A percentile compares a stretch with the other conserved stretches of the same genome.
Evolutionary conservation across 2,888 invertebrate species (phyloP).

Genomic region (Melanargia galathea): DNA sequence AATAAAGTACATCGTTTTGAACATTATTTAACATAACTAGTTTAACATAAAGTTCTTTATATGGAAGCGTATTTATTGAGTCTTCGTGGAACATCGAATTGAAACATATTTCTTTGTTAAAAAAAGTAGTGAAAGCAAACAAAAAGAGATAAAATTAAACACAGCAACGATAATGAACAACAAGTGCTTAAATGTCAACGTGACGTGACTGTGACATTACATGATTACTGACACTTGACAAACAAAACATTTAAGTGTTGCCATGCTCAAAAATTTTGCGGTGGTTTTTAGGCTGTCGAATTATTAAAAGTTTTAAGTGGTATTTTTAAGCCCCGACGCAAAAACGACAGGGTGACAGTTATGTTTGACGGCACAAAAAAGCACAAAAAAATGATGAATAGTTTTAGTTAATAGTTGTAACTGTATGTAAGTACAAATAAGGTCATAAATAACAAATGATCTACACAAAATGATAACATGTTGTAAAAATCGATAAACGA

Average conservation of each 20-base stretch:
- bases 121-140: constrained; percentile 14
- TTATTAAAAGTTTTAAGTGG: too few species aligned
- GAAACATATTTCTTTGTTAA: neutral
- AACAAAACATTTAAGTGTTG: neutral
- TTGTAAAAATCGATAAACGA: neutral
- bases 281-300: too few species aligned
- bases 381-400: too few species aligned
- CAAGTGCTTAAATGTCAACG: neutral
- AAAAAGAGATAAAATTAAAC: neutral
- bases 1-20: neutral
- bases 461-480: neutral
- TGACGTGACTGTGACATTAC: neutral
- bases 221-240: neutral
- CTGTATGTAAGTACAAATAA: too few species aligned
- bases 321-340: too few species aligned
- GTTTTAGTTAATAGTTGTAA: too few species aligned
- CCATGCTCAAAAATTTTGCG: neutral
- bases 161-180: neutral
- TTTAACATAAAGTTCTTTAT: neutral
- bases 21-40: too few species aligned
- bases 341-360: too few species aligned
- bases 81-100: neutral
- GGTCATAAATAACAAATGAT: too few species aligned
- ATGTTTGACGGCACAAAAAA: too few species aligned
- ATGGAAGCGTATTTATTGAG: neutral